phyloP scores from a whole-genome alignment of 2,113 vertebrate genomes.

The Macroglossus sobrinus region DNA sequence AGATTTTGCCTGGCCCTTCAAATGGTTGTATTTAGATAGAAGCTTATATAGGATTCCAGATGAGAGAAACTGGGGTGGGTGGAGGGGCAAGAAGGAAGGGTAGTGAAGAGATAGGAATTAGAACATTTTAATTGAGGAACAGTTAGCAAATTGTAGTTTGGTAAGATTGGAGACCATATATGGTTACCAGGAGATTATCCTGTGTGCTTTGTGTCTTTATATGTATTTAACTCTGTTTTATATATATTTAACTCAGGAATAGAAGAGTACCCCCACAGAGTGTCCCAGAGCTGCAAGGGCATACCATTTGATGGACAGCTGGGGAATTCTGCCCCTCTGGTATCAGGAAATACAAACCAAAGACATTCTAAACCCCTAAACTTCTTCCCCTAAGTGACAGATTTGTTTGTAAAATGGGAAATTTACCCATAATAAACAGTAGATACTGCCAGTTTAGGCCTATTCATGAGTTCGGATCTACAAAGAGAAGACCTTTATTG shows the following conservation, averaged over 20 bases:
- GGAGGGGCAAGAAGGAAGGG: too few species aligned
- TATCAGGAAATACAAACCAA: not conserved
- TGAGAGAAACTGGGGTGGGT: not conserved
- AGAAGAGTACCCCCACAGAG: not conserved
- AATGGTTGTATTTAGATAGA: not conserved
- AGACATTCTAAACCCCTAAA: slow-evolving; percentile 8
- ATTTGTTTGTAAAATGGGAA: slow-evolving; percentile 42
- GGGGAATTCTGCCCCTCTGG: not conserved
- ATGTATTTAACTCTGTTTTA: not conserved
- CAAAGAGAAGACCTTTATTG: not conserved
- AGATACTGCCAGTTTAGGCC: not conserved
- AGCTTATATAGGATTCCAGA: not conserved
- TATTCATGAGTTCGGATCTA: not conserved
- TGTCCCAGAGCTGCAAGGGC: not conserved
- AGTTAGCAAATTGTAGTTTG: slow-evolving; percentile 30
- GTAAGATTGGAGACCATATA: not conserved
- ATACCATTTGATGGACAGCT: not conserved
- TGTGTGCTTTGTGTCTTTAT: not conserved
- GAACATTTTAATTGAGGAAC: not conserved
- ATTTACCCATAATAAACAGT: not conserved
- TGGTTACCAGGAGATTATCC: not conserved
- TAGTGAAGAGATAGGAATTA: not conserved
- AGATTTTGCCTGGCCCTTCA: not conserved
- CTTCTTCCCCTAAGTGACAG: slow-evolving; percentile 18
- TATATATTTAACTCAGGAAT: not conserved